These are phyloP conservation scores for Scaptomyza flava DNA, from an alignment of 2,888 invertebrate genomes.

Conservation along the genomic window DNA sequence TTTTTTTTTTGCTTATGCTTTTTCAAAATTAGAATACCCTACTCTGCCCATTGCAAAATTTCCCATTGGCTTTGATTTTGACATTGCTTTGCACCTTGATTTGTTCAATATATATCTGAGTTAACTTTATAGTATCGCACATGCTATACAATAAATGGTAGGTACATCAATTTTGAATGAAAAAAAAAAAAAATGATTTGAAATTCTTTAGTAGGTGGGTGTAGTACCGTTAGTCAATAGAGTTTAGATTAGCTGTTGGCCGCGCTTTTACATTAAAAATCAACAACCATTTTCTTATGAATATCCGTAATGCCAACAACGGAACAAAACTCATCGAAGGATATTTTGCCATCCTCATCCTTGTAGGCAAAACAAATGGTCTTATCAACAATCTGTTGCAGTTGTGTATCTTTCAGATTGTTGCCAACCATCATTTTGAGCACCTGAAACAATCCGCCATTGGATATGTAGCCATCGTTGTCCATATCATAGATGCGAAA, in stretches of 20 bases:
- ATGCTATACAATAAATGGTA: constrained; percentile 18
- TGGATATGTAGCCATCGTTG: constrained; percentile 99
- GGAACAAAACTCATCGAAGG: constrained; percentile 99
- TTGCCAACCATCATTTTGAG: constrained; percentile 99
- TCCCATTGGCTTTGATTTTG: neutral
- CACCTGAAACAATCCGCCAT: constrained; percentile 98
- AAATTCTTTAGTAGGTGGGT: constrained; percentile 17
- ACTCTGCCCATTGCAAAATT: no score
- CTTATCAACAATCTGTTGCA: constrained; percentile 99
- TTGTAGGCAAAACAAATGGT: constrained; percentile 99
- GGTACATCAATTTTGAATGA: constrained; percentile 46
- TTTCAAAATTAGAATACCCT: no score
- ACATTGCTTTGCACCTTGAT: no score
- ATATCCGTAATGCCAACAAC: constrained; percentile 99
- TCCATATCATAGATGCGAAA: constrained; percentile 99
- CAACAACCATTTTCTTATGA: constrained; percentile 99
- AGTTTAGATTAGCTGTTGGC: constrained; percentile 22
- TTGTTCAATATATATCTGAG: neutral
- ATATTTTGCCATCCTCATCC: constrained; percentile 99
- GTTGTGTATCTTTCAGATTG: constrained; percentile 99
- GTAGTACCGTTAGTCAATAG: constrained; percentile 29
- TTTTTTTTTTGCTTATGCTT: no score
- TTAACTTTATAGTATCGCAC: constrained; percentile 4
- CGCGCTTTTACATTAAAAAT: constrained; percentile 89
- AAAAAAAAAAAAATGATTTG: constrained; percentile 27